phyloP scores from a whole-genome alignment of 2,797 vertebrate species.

The Bufotes viridis region DNA sequence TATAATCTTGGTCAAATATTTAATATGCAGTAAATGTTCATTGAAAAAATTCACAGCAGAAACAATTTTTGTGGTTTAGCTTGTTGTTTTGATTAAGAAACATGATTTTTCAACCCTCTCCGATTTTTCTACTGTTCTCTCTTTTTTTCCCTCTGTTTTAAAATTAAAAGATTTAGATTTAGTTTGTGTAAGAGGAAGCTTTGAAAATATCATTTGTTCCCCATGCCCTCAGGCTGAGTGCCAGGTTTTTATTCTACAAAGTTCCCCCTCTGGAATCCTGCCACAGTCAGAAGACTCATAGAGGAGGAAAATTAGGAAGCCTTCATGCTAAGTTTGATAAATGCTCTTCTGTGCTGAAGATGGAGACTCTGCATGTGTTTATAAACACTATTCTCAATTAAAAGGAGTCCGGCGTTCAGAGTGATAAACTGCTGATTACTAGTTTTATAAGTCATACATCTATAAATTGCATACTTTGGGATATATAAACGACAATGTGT shows the following conservation, averaged over 20 bases:
- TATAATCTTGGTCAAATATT: background rate
- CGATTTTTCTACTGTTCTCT: slow-evolving; percentile 29
- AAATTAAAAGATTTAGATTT: slow-evolving; percentile 59
- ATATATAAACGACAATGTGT: slow-evolving; percentile 16
- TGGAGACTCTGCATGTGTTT: slow-evolving; percentile 48
- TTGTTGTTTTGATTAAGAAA: slow-evolving; percentile 44
- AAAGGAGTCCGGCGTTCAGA: slow-evolving; percentile 32
- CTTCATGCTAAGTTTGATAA: slow-evolving; percentile 60
- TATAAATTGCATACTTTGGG: slow-evolving; percentile 29
- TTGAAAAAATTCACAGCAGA: background rate
- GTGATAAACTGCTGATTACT: slow-evolving; percentile 52
- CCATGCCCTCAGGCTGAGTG: slow-evolving; percentile 51
- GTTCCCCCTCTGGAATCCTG: slow-evolving; percentile 60
- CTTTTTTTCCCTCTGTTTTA: slow-evolving; percentile 33
- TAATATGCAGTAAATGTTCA: background rate
- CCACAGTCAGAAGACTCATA: slow-evolving; percentile 53
- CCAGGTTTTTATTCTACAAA: slow-evolving; percentile 59
- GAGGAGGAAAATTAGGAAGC: slow-evolving; percentile 54
- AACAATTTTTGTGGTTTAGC: slow-evolving; percentile 6
- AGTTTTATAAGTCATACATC: slow-evolving; percentile 43
- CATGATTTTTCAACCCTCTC: slow-evolving; percentile 29
- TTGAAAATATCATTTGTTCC: slow-evolving; percentile 61
- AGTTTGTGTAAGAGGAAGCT: slow-evolving; percentile 48
- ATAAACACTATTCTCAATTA: slow-evolving; percentile 56
- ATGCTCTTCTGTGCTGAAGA: slow-evolving; percentile 46